Base-by-base conservation (phyloP, 2,888 invertebrate genomes). In the Plebejus argus region DNA sequence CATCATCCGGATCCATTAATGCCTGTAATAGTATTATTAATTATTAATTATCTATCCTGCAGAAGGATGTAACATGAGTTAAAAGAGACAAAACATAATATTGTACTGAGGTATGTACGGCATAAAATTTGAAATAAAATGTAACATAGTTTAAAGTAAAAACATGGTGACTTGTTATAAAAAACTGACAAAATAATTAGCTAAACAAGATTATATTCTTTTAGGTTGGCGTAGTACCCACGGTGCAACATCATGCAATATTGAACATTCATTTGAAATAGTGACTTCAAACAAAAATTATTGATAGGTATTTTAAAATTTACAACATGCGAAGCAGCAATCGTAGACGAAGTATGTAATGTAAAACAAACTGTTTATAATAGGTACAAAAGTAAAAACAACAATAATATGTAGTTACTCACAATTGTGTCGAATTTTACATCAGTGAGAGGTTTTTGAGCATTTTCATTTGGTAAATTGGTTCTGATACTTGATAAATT, bases 401-500 rank as follows among this genome's bases (percentile, higher is more conserved):
- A 70, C 71, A 77, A 76, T 10, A 39, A 3, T 33, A 70, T n/a
- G 56, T 15, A 45, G 18, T 61, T 77, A 82, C 92, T 91, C 87
- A 92, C 92, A 79, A 85, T 90, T 72, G 84, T 82, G 80, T 90
- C 90, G 71, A 88, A 82, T 83, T 88, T 90, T 77, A 86, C 83
- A 81, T 89, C 89, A 3, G 85, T 82, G 78, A 86, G 84, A 78
- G 85, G 83, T 82, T 88, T 90, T 75, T 85, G 80, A 70, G 82
- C 83, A 80, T 84, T 88, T 56, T 91, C 88, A 76, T 84, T 85
- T 28, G 88, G 85, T 77, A 84, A 83, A 78, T 86, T 88, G 83
- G 86, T 90, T 81, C 89, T 86, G 4, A 91, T 90, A 84, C 91
- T 91, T 77, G 90, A 90, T 79, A 93, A 85, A 83, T 93, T 91